Percentiles rank a stretch among this genome's conserved stretches.
Evolutionary conservation across 2,113 vertebrate genomes (phyloP).

Genomic region (Bothrops jararaca): DNA sequence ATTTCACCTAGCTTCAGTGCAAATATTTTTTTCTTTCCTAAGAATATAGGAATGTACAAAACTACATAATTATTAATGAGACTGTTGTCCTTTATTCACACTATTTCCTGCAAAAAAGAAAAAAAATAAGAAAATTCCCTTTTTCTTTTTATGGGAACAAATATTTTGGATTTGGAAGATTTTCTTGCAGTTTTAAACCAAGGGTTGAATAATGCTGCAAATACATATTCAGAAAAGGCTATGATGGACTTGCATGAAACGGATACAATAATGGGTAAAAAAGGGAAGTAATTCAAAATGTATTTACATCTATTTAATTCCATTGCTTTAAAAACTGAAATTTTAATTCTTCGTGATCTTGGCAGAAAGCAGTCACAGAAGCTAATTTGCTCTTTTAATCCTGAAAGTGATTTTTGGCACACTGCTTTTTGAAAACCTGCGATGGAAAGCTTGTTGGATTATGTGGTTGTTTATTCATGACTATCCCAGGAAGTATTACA

Average conservation of each 20-base stretch:
- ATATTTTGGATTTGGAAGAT: neutral
- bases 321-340: neutral
- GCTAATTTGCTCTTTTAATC: neutral
- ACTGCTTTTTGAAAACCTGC: conserved; percentile 10
- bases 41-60: neutral
- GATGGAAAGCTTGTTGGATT: neutral
- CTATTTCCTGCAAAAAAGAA: neutral
- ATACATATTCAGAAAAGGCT: neutral
- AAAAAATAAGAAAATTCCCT: neutral
- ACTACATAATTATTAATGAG: neutral
- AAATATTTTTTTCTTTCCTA: neutral
- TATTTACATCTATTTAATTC: neutral
- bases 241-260: neutral
- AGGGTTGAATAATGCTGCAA: neutral
- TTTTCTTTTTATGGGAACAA: neutral
- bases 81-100: neutral
- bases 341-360: conserved; percentile 29
- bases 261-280: neutral
- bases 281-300: neutral
- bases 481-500: neutral
- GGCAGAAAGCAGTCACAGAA: neutral
- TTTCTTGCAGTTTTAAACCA: neutral
- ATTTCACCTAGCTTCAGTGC: neutral
- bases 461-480: neutral
- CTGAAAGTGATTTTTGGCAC: neutral